Base-by-base conservation (phyloP, 2,113 vertebrate genomes). In the Odocoileus virginianus region DNA sequence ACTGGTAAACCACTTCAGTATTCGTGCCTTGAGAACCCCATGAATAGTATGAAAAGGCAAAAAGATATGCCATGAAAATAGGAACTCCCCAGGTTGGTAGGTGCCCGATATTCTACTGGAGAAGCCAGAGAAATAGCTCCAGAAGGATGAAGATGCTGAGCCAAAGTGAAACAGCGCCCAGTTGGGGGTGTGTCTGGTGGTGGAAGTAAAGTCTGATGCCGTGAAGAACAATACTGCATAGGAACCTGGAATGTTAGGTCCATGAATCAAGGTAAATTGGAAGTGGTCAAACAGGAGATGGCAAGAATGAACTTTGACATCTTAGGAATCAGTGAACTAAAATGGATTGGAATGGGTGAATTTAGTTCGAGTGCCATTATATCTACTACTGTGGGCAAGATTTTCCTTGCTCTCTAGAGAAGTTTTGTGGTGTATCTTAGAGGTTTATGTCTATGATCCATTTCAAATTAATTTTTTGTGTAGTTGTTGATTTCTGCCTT, bases 391-490 rank as follows among this genome's bases (percentile, higher is more conserved):
- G 19, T 71, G n/a, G 67, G 67, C 67, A 43, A 45, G 78, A 79
- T 52, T 91, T 89, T 89, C 21, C 87, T 52, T 45, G 10, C 55
- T 88, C 94, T 81, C 40, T 57, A 25, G 93, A 17, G 10, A 45
- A 40, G 17, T 81, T 89, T 84, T 45, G 15, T 87, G 47, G 33
- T 57, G 61, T 91, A 27, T 67, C 43, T 58, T 52, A 13, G 30
- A 94, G 84, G 14, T 97, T 45, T 84, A 71, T n/a, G 52, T 54
- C 58, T 81, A 19, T 89, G 50, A 36, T 67, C 30, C 6, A 71
- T 78, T 94, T 94, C 54, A 87, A 86, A 93, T 86, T 47, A 40
- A 64, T 76, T 78, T 92, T 95, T 89, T 86, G 23, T 86, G 10
- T 90, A 33, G 83, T 28, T 86, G 91, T 87, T 16, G 3, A 25